Conservation (phyloP, 1,140 invertebrate genomes). For the Rhagoletis pomonella region DNA sequence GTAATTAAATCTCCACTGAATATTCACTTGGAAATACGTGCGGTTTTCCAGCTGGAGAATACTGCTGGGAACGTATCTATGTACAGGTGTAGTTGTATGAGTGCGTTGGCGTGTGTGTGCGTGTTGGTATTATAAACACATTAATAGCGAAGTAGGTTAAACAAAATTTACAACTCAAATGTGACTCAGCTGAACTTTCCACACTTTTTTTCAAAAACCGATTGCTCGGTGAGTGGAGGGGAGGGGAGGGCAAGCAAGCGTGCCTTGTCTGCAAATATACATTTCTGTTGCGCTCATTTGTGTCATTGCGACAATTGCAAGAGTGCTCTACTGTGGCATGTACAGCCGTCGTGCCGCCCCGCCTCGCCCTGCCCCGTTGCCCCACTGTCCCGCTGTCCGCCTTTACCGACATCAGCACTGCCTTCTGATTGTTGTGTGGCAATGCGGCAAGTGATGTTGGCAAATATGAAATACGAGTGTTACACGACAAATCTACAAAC, state of each 20-base stretch:
- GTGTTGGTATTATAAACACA: constrained; percentile 38
- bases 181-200: constrained; percentile 44
- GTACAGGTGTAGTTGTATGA: not conserved
- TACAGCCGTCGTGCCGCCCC: not conserved
- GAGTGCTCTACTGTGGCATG: constrained; percentile 46
- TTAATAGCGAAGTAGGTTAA: constrained; percentile 51
- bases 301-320: constrained; percentile 44
- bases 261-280: constrained; percentile 2
- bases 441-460: constrained; percentile 27
- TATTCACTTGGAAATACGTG: no score
- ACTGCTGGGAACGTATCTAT: not conserved
- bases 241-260: not conserved
- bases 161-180: constrained; percentile 51
- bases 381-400: no score
- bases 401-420: not conserved
- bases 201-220: constrained; percentile 3
- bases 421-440: not conserved
- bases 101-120: not conserved
- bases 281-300: constrained; percentile 23
- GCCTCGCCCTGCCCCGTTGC: not conserved
- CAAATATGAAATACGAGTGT: constrained; percentile 39
- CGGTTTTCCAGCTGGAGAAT: no score
- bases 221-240: not conserved
- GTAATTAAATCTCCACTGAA: no score
- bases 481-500: not conserved